phyloP scores from a whole-genome alignment of 2,113 vertebrate species.

The Stomatorhinus ivindoensis region DNA sequence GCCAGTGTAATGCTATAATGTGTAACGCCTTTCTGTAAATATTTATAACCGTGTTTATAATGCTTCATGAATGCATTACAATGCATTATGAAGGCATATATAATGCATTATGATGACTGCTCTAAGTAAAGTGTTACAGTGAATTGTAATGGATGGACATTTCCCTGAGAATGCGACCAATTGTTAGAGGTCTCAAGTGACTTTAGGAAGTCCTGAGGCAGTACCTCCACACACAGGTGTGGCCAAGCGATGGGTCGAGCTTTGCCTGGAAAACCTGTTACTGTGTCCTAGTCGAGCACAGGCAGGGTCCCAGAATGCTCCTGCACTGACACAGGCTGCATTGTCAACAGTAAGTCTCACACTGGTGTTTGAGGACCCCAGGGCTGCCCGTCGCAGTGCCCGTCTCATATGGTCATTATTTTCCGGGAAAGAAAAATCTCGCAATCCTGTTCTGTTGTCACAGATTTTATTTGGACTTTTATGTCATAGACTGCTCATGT shows the following conservation, averaged over 20 bases:
- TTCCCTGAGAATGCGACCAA: not conserved
- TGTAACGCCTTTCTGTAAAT: too few relatives aligned
- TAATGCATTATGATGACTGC: too few relatives aligned
- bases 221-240: not conserved
- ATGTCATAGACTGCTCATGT: not conserved
- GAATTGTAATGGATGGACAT: not conserved
- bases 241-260: not conserved
- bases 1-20: not conserved
- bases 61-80: too few relatives aligned
- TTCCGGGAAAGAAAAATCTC: not conserved
- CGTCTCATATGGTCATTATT: not conserved
- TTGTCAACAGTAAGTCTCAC: not conserved
- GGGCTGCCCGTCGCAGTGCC: not conserved
- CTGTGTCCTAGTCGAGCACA: constrained; percentile 17
- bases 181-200: not conserved
- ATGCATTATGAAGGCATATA: too few relatives aligned
- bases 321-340: not conserved
- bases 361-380: not conserved
- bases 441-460: not conserved
- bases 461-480: not conserved
- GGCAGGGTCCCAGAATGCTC: not conserved
- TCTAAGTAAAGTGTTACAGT: not conserved
- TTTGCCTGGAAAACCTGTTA: constrained; percentile 8
- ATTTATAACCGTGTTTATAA: too few relatives aligned
- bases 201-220: constrained; percentile 1